phyloP scores from a whole-genome alignment of 2,113 vertebrate species.

The Siphamia tubifer region DNA sequence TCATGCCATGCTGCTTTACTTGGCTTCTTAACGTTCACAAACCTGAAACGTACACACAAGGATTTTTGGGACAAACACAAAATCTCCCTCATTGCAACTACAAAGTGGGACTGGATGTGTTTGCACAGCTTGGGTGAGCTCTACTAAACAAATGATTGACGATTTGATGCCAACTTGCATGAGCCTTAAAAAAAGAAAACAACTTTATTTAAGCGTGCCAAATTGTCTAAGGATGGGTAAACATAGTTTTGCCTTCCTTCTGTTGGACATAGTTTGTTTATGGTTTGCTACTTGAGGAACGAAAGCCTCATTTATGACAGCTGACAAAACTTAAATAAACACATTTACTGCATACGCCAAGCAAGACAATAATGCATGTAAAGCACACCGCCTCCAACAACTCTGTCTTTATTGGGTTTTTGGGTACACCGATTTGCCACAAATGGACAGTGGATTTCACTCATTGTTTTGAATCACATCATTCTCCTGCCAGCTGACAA shows the following conservation, averaged over 20 bases:
- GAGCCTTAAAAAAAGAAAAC: not conserved
- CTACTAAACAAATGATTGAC: constrained; percentile 30
- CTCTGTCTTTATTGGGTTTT: not conserved
- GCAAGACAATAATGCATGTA: too few relatives aligned
- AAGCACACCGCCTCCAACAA: not conserved
- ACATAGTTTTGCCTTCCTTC: constrained; percentile 34
- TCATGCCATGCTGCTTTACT: constrained; percentile 29
- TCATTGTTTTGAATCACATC: constrained; percentile 24
- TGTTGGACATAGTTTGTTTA: constrained; percentile 43
- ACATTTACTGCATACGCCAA: constrained; percentile 6
- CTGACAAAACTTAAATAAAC: constrained; percentile 28
- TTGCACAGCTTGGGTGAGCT: constrained; percentile 60
- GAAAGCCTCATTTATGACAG: constrained; percentile 12
- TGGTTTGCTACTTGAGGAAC: constrained; percentile 16
- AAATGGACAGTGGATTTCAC: not conserved
- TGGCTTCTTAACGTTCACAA: constrained; percentile 44
- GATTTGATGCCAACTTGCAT: constrained; percentile 37
- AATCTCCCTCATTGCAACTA: constrained; percentile 36
- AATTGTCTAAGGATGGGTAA: constrained; percentile 37
- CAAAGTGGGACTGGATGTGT: constrained; percentile 53
- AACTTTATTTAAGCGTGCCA: constrained; percentile 36
- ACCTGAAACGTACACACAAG: constrained; percentile 46
- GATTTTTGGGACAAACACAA: constrained; percentile 45
- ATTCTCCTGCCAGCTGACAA: not conserved
- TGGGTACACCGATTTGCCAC: not conserved